Conservation (phyloP, 2,113 vertebrate genomes). For the Syrrhaptes paradoxus region DNA sequence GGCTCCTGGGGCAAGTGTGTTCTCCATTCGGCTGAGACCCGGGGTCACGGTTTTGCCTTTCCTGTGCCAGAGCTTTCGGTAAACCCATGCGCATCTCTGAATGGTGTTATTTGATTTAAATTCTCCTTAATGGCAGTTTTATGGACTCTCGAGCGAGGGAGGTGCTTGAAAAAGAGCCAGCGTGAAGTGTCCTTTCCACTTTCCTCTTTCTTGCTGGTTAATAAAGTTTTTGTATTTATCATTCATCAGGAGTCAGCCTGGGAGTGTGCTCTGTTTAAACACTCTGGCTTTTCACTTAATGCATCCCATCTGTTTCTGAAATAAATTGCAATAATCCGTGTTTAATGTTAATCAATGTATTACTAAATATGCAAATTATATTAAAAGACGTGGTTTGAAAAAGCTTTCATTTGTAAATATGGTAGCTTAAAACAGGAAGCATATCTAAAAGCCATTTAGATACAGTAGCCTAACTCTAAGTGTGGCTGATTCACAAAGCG, state of each 20-base stretch:
- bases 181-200: background rate
- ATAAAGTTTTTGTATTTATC: conserved; percentile 81
- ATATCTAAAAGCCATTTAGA: conserved; percentile 88
- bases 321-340: conserved; percentile 88
- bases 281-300: conserved; percentile 79
- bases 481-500: conserved; percentile 83
- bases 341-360: conserved; percentile 89
- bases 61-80: background rate
- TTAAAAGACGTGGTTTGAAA: conserved; percentile 85
- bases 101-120: conserved; percentile 36
- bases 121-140: conserved; percentile 43
- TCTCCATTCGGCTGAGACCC: background rate
- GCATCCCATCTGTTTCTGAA: conserved; percentile 86
- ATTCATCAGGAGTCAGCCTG: conserved; percentile 73
- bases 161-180: conserved; percentile 12
- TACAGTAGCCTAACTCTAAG: conserved; percentile 82
- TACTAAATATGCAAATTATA: conserved; percentile 89
- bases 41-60: background rate
- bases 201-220: conserved; percentile 42
- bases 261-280: conserved; percentile 77
- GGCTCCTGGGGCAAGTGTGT: background rate
- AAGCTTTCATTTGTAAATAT: conserved; percentile 88
- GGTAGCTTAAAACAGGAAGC: conserved; percentile 84
- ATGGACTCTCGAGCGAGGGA: conserved; percentile 28
- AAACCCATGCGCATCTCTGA: background rate